Base-by-base conservation (phyloP, 2,113 vertebrate genomes). In the Choloepus hoffmanni region DNA sequence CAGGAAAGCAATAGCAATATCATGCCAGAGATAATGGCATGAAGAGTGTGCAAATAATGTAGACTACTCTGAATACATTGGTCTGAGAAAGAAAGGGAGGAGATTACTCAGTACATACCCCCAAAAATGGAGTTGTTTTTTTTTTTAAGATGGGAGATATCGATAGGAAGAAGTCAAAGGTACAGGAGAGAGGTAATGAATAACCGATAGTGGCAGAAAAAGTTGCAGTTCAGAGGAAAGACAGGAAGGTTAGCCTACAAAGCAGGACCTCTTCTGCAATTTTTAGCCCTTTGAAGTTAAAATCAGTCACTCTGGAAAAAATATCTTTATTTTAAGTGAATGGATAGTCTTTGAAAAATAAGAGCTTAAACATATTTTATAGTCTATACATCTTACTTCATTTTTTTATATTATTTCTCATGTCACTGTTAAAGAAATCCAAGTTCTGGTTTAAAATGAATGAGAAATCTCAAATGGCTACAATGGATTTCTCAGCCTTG, bases 401-500 rank as follows among this genome's bases (percentile, higher is more conserved):
- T 58, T 58, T 19, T 58, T 58, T 58, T 58, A 58, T 58, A 58
- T 58, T 58, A 50, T 50, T 6, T 50, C 55, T 90, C 33, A 81
- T 26, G 26, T 43, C 43, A 73, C 11, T 70, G 11, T 79, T 94
- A 93, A 74, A 40, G 28, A 85, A 83, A 92, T 91, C n/a, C 23
- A 82, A 23, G 14, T 30, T 92, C 88, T 93, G 48, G 16, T 40
- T 68, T 93, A 55, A 94, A 90, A 67, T 62, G n/a, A 94, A 48
- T 50, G 48, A 5, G 67, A 76, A 84, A 40, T 8, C 43, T 40
- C 16, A 58, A 58, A 58, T 58, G 18, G 19, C 55, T 58, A 58
- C 30, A 30, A 11, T 23, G 33, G 15, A 28, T 68, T 83, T 70
- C 36, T 84, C 19, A 55, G 3, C 40, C 50, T 77, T 68, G 24